A percentile compares a stretch with the other conserved stretches of the same genome.
phyloP scores from a whole-genome alignment of 2,888 invertebrate genomes.

The Megalurothrips usitatus region DNA sequence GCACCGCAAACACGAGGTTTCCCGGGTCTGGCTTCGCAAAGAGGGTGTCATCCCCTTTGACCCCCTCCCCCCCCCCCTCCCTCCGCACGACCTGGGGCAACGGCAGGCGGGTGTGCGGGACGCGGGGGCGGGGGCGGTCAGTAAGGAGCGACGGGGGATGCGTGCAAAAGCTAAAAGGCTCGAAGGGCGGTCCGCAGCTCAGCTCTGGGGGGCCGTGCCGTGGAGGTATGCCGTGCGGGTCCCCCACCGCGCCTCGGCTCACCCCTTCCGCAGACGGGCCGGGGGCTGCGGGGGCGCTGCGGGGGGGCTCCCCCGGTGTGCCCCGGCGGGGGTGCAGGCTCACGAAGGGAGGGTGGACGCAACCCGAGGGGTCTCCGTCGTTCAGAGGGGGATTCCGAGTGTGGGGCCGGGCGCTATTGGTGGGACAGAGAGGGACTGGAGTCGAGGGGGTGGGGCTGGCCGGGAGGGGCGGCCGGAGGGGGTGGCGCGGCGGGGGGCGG shows the following conservation, averaged over 20 bases:
- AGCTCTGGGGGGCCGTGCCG: not conserved
- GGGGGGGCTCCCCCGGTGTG: not conserved
- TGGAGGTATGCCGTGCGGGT: not conserved
- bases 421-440: not conserved
- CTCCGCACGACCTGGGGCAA: not conserved
- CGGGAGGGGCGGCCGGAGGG: not conserved
- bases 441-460: conserved; percentile 12
- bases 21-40: too few species aligned
- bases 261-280: not conserved
- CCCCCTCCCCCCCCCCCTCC: not conserved
- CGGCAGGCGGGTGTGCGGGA: not conserved
- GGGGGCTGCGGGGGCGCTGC: not conserved
- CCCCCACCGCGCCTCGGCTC: not conserved
- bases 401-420: not conserved
- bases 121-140: not conserved
- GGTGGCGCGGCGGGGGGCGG: not conserved
- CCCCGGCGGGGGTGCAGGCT: not conserved
- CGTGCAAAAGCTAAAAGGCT: not conserved
- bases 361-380: not conserved
- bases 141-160: not conserved
- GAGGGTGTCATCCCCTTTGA: not conserved
- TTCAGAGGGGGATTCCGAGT: conserved; percentile 14
- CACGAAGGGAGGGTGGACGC: not conserved
- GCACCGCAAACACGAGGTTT: too few species aligned
- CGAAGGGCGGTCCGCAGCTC: too few species aligned